These are phyloP conservation scores for Apamea crenata DNA, from an alignment of 2,888 invertebrate species.

Conservation along the genomic window DNA sequence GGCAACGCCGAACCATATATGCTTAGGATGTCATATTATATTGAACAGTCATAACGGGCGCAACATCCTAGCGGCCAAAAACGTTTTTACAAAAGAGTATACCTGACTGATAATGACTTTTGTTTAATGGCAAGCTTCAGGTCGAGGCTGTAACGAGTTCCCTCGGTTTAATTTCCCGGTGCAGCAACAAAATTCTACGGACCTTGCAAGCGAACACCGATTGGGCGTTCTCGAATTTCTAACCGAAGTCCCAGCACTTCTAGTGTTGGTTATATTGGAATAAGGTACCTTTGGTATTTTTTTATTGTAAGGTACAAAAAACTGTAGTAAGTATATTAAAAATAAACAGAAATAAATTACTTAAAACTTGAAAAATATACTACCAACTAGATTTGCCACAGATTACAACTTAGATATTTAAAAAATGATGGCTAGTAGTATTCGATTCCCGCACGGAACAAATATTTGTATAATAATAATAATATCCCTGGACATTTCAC, in stretches of 20 bases:
- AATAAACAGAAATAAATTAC: too few relatives aligned
- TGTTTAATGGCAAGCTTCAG: background rate
- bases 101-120: background rate
- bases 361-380: too few relatives aligned
- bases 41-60: background rate
- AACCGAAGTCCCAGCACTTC: background rate
- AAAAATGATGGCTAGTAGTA: background rate
- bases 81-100: background rate
- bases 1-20: background rate
- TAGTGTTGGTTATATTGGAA: background rate
- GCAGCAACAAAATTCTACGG: slow-evolving; percentile 10
- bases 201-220: slow-evolving; percentile 15
- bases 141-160: background rate
- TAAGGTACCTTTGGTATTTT: background rate
- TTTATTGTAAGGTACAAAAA: background rate
- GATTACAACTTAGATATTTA: background rate
- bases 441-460: too few relatives aligned
- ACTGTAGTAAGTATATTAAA: background rate
- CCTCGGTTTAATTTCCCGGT: background rate
- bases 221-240: slow-evolving; percentile 32
- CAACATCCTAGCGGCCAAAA: background rate
- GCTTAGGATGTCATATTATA: background rate
- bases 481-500: too few relatives aligned
- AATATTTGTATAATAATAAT: too few relatives aligned
- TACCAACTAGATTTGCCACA: background rate